phyloP scores from a whole-genome alignment of 2,888 invertebrate genomes.

The Oscheius onirici region DNA sequence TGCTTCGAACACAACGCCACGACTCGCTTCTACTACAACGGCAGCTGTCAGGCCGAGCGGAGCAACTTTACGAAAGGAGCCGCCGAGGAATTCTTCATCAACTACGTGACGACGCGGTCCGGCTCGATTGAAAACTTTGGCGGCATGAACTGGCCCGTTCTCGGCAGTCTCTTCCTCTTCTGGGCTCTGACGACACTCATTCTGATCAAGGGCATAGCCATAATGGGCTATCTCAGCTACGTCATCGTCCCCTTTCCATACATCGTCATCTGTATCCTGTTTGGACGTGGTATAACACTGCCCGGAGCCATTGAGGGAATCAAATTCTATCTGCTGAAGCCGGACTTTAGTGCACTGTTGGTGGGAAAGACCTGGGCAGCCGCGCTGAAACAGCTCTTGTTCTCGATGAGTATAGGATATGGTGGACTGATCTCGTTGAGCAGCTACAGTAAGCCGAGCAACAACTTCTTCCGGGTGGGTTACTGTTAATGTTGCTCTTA shows the following conservation, averaged over 20 bases:
- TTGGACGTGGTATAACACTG: conserved; percentile 59
- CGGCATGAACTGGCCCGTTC: conserved; percentile 49
- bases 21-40: conserved; percentile 29
- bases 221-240: conserved; percentile 44
- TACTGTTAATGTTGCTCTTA: too few relatives aligned
- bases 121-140: conserved; percentile 48
- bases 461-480: conserved; percentile 59
- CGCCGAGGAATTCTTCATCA: conserved; percentile 12
- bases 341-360: conserved; percentile 52
- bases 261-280: conserved; percentile 38
- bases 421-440: conserved; percentile 63
- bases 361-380: conserved; percentile 47
- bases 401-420: conserved; percentile 61
- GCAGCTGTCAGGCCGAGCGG: conserved; percentile 15
- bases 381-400: conserved; percentile 64
- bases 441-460: conserved; percentile 56
- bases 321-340: conserved; percentile 37
- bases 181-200: conserved; percentile 58
- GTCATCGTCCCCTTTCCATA: conserved; percentile 41
- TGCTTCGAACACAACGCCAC: neutral
- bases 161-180: conserved; percentile 36
- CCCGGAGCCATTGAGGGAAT: conserved; percentile 58
- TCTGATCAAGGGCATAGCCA: conserved; percentile 62
- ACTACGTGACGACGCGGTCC: conserved; percentile 1
- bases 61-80: neutral